phyloP scores from a whole-genome alignment of 2,113 vertebrate genomes.

The Megaceryle maxima region DNA sequence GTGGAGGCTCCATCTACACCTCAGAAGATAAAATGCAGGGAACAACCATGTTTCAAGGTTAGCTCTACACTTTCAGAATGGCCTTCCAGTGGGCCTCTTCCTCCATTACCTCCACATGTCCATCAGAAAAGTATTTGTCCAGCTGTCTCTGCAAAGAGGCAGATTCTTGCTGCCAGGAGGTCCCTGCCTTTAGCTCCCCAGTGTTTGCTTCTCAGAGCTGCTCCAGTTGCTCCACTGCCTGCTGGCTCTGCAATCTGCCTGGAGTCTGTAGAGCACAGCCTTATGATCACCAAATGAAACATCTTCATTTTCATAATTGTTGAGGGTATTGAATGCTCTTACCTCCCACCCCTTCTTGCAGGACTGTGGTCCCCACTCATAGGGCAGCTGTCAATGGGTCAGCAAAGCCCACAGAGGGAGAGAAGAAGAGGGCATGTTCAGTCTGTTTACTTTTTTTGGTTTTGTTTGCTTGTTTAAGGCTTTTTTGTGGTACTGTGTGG shows the following conservation, averaged over 20 bases:
- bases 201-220: background rate
- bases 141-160: background rate
- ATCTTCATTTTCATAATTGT: background rate
- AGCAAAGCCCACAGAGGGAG: background rate
- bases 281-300: background rate
- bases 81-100: background rate
- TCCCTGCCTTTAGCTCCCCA: background rate
- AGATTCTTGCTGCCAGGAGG: background rate
- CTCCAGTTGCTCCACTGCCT: background rate
- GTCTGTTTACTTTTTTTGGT: background rate
- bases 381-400: background rate
- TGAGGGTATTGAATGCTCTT: background rate
- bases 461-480: background rate
- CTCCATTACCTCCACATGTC: background rate
- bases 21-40: background rate
- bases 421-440: background rate
- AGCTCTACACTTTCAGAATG: background rate
- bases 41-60: background rate
- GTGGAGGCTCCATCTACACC: background rate
- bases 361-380: background rate
- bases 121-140: background rate
- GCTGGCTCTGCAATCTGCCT: background rate
- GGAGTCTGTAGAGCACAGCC: fast-evolving
- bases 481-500: background rate
- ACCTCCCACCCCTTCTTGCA: background rate